These are phyloP conservation scores for Falco concolor DNA, from an alignment of 2,797 vertebrate genomes.

Conservation along the genomic window DNA sequence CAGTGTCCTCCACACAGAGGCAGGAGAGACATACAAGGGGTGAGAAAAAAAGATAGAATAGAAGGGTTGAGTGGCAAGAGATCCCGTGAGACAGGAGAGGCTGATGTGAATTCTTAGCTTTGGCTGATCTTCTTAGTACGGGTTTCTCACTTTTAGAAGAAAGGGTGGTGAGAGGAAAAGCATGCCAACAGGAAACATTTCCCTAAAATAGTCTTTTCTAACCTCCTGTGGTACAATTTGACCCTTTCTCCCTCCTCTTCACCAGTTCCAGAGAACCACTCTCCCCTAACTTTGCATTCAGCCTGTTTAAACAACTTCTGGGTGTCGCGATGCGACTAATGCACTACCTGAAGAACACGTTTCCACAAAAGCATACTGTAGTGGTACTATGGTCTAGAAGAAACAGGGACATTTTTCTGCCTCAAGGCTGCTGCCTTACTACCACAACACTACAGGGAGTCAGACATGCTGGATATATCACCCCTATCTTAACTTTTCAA, in stretches of 20 bases:
- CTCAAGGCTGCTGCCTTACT: background rate
- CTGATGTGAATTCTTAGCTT: background rate
- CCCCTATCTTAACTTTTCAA: background rate
- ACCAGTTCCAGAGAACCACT: background rate
- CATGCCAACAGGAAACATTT: background rate
- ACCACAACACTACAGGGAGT: background rate
- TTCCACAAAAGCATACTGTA: background rate
- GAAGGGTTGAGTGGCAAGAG: background rate
- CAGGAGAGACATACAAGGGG: background rate
- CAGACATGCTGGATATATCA: background rate
- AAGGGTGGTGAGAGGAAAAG: background rate
- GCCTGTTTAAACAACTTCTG: background rate
- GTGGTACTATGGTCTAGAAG: background rate
- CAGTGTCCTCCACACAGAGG: background rate
- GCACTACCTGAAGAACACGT: background rate
- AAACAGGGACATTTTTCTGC: background rate
- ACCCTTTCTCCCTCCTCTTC: background rate
- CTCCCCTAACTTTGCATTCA: background rate
- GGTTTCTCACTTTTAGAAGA: background rate
- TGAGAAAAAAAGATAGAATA: background rate
- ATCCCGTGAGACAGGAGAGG: background rate
- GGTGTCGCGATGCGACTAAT: rapidly evolving
- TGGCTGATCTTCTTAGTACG: background rate
- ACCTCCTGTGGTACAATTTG: background rate
- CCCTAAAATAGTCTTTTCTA: background rate